These are phyloP conservation scores for Drosophila trapezifrons DNA, from an alignment of 1,140 invertebrate species.

Conservation along the genomic window DNA sequence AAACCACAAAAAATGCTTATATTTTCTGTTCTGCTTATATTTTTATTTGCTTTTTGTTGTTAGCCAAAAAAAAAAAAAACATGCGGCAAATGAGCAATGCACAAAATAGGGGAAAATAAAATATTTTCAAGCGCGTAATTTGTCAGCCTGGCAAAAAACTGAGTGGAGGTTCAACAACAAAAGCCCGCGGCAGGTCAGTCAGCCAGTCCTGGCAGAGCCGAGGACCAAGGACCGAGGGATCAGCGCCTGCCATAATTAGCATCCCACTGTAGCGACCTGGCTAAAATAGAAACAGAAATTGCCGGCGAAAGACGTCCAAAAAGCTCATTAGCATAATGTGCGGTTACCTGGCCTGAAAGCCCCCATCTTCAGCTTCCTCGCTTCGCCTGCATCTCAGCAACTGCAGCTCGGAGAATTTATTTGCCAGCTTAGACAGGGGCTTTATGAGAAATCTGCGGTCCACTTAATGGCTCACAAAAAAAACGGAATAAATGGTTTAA, in stretches of 20 bases:
- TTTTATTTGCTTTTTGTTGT: slow-evolving; percentile 24
- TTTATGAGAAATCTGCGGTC: slow-evolving; percentile 51
- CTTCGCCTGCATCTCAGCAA: slow-evolving; percentile 15
- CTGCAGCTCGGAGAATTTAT: slow-evolving; percentile 34
- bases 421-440: slow-evolving; percentile 34
- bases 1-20: slow-evolving; percentile 64
- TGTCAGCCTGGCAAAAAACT: slow-evolving; percentile 38
- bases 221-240: slow-evolving; percentile 20
- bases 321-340: slow-evolving; percentile 80
- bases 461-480: slow-evolving; percentile 53
- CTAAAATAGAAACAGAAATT: slow-evolving; percentile 32
- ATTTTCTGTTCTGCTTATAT: slow-evolving; percentile 41
- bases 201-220: slow-evolving; percentile 3
- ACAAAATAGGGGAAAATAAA: slow-evolving; percentile 24
- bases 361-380: slow-evolving; percentile 3
- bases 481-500: slow-evolving; percentile 28
- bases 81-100: slow-evolving; percentile 23
- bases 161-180: slow-evolving; percentile 17
- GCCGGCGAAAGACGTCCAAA: slow-evolving; percentile 49
- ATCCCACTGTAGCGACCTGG: slow-evolving; percentile 33
- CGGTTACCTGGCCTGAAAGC: slow-evolving; percentile 52
- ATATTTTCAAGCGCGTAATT: slow-evolving; percentile 60
- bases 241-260: slow-evolving; percentile 45
- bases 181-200: slow-evolving; percentile 37
- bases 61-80: slow-evolving; percentile 12